Percentiles rank a stretch among this genome's conserved stretches.
These are phyloP conservation scores for Halcyon chelicuti DNA, from an alignment of 2,797 vertebrate genomes.

Conservation along the genomic window DNA sequence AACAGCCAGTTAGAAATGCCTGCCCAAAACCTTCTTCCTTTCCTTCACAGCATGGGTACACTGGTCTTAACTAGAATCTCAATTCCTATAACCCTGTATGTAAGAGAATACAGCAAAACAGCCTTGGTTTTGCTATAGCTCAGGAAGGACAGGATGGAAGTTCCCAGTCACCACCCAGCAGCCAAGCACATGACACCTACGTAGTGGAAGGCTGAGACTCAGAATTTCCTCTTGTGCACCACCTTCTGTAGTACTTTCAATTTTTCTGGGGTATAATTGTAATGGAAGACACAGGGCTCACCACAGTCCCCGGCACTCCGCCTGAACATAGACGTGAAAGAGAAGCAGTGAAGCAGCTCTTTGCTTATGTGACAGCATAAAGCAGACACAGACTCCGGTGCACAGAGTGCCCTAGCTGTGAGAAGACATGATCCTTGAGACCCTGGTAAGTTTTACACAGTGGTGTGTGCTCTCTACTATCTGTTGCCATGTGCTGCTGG, in stretches of 20 bases:
- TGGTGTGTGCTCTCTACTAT: accelerated
- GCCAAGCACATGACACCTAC: constrained; percentile 20
- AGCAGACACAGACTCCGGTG: neutral
- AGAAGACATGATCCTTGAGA: constrained; percentile 20
- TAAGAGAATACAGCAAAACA: neutral
- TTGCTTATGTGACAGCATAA: accelerated
- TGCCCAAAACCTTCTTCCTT: neutral
- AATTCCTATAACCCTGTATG: accelerated
- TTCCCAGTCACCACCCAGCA: neutral
- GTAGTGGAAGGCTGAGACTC: constrained; percentile 1
- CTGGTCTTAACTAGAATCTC: accelerated
- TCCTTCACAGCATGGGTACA: accelerated
- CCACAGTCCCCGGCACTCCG: accelerated
- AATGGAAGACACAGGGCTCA: neutral
- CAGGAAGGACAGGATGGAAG: neutral
- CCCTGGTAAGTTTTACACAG: neutral
- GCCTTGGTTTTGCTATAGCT: accelerated
- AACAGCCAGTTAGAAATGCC: neutral
- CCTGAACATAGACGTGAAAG: accelerated
- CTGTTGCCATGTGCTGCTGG: neutral
- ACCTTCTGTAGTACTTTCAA: neutral
- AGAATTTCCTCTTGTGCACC: constrained; percentile 1
- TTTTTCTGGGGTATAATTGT: neutral
- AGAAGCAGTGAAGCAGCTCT: accelerated
- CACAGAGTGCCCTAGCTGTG: accelerated